Conservation (phyloP, 2,888 invertebrate genomes). For the Nephrotoma appendiculata region DNA sequence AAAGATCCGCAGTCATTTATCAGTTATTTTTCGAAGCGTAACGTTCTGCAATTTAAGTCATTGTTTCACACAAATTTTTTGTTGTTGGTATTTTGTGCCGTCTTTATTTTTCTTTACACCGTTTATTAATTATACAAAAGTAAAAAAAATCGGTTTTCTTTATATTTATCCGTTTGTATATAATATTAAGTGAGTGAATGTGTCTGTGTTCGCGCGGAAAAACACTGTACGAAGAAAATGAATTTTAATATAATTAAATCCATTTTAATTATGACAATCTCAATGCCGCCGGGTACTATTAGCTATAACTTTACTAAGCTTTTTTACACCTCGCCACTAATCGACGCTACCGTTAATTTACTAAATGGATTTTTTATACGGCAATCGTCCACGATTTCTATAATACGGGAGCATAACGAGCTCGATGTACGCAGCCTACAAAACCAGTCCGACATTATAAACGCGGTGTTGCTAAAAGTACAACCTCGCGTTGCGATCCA, state of each 20-base stretch:
- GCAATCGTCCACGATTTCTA: not conserved
- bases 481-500: not conserved
- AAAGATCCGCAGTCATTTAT: not conserved
- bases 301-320: not conserved
- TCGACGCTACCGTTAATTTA: not conserved
- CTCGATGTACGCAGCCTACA: not conserved
- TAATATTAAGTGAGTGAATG: not conserved
- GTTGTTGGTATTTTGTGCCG: not conserved
- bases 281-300: not conserved
- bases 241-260: not conserved
- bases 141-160: not conserved
- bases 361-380: not conserved
- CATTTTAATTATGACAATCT: not conserved
- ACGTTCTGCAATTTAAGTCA: not conserved
- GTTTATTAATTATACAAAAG: not conserved
- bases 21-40: not conserved
- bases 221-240: not conserved
- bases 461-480: not conserved
- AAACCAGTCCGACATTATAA: conserved; percentile 3
- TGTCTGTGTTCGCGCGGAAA: not conserved
- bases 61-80: not conserved
- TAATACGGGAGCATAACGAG: not conserved
- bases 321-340: not conserved
- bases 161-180: not conserved
- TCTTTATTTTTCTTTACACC: not conserved